phyloP scores from a whole-genome alignment of 2,113 vertebrate genomes.

The Hippocampus mohnikei region DNA sequence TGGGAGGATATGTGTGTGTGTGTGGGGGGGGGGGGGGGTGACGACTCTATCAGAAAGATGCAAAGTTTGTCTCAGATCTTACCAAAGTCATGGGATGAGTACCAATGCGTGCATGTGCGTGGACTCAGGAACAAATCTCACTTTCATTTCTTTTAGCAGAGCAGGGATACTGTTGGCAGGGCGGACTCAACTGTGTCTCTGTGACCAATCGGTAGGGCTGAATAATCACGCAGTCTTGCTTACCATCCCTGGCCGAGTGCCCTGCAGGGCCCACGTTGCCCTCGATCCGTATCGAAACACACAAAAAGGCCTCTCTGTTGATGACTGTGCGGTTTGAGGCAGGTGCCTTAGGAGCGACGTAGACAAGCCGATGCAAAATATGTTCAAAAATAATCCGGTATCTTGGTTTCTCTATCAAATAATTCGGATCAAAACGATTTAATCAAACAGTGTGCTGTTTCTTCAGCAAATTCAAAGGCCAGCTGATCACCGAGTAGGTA shows the following conservation, averaged over 20 bases:
- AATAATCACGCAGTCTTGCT: not conserved
- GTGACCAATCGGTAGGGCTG: not conserved
- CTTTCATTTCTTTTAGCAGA: constrained; percentile 2
- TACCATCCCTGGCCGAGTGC: not conserved
- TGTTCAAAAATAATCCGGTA: not conserved
- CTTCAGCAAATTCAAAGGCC: not conserved
- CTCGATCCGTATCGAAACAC: not conserved
- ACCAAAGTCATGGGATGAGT: constrained; percentile 27
- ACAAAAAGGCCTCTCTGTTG: not conserved
- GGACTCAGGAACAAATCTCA: constrained; percentile 8
- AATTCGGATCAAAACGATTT: not conserved
- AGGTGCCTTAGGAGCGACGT: not conserved
- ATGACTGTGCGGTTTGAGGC: not conserved
- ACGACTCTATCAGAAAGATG: not conserved
- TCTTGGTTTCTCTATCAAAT: not conserved
- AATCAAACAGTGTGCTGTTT: not conserved
- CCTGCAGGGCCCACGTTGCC: not conserved
- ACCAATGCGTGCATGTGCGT: constrained; percentile 6
- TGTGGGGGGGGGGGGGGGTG: too few relatives aligned
- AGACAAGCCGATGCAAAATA: not conserved
- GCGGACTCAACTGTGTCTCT: not conserved
- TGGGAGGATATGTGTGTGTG: too few relatives aligned
- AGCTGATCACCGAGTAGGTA: not conserved
- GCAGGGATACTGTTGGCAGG: not conserved
- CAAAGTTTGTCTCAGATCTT: constrained; percentile 11